These are phyloP conservation scores for Talpa occidentalis DNA, from an alignment of 2,113 vertebrate species.

Conservation along the genomic window DNA sequence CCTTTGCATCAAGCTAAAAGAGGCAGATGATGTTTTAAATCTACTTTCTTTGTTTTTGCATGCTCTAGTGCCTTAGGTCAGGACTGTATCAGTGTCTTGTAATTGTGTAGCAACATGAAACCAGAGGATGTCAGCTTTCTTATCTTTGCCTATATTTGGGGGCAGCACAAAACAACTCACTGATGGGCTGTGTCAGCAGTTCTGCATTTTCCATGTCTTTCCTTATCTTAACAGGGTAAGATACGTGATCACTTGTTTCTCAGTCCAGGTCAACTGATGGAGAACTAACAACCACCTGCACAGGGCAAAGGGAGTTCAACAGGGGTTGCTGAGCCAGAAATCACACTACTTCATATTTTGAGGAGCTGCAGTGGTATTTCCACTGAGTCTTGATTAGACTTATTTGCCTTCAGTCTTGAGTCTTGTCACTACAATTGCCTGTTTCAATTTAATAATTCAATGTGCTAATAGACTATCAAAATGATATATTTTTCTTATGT, in stretches of 20 bases:
- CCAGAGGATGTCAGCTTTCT: not conserved
- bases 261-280: not conserved
- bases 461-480: not conserved
- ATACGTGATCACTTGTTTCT: not conserved
- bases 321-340: not conserved
- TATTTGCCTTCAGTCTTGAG: not conserved
- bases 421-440: not conserved
- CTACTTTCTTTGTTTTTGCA: not conserved
- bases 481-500: not conserved
- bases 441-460: constrained; percentile 10
- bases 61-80: not conserved
- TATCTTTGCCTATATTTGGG: not conserved
- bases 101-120: not conserved
- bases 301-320: not conserved
- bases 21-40: not conserved
- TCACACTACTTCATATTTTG: not conserved
- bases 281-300: not conserved
- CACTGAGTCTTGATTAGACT: not conserved
- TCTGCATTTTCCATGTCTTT: not conserved
- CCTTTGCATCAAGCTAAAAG: not conserved
- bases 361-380: not conserved
- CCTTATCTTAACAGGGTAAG: not conserved
- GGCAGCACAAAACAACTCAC: not conserved
- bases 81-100: not conserved
- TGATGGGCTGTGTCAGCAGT: not conserved